phyloP scores from a whole-genome alignment of 2,113 vertebrate genomes.

The Tapirus terrestris region DNA sequence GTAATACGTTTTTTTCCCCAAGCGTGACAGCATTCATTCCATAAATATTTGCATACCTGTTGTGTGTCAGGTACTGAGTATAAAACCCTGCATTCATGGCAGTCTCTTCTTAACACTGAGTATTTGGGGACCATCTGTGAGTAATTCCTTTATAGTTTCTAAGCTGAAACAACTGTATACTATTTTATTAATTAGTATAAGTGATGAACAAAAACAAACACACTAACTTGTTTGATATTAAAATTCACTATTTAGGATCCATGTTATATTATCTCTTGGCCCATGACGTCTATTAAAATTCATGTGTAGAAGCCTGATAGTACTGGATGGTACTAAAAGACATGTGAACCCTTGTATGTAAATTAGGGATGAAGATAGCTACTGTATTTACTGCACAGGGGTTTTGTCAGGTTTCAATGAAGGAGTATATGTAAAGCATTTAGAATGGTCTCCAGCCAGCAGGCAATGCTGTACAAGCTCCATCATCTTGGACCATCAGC shows the following conservation, averaged over 20 bases:
- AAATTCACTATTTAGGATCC: not conserved
- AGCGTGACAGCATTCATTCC: fast-evolving
- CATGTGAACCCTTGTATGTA: not conserved
- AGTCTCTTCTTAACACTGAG: not conserved
- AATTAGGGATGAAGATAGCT: too few species aligned
- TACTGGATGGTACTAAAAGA: not conserved
- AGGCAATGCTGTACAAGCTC: not conserved
- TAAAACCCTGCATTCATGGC: not conserved
- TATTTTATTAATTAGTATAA: not conserved
- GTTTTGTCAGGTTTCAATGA: fast-evolving
- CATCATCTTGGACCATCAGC: not conserved
- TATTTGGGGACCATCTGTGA: not conserved
- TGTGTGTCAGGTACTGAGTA: not conserved
- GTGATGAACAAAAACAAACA: not conserved
- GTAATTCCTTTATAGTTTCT: not conserved
- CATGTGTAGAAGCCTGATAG: not conserved
- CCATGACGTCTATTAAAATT: not conserved
- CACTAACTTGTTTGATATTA: not conserved
- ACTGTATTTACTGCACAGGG: not conserved
- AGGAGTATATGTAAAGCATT: not conserved
- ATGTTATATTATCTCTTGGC: not conserved
- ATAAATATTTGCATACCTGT: fast-evolving
- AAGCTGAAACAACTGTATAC: not conserved
- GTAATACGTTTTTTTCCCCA: fast-evolving
- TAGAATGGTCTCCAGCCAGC: not conserved